These are phyloP conservation scores for Chrysina gloriosa DNA, from an alignment of 2,888 invertebrate genomes.

Conservation along the genomic window DNA sequence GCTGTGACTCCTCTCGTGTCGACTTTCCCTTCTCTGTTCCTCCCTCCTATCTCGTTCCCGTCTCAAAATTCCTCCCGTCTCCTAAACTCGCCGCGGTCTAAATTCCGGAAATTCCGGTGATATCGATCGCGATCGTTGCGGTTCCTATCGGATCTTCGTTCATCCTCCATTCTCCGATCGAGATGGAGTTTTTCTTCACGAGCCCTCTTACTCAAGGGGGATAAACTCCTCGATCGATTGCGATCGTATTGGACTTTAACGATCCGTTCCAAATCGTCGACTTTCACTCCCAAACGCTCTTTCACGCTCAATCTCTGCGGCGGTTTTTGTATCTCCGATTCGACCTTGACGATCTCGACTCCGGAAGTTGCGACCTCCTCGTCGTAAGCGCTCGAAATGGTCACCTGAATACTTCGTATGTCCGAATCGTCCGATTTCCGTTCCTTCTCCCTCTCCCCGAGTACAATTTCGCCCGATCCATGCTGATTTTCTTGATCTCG, in stretches of 20 bases:
- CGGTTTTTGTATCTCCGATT: conserved; percentile 41
- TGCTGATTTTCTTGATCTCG: conserved; percentile 80
- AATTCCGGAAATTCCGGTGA: conserved; percentile 50
- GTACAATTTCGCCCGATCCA: conserved; percentile 76
- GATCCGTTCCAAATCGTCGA: conserved; percentile 70
- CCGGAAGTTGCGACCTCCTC: conserved; percentile 52
- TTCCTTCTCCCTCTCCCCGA: conserved; percentile 65
- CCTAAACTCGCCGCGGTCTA: conserved; percentile 45
- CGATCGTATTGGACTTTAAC: conserved; percentile 66
- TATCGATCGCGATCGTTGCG: conserved; percentile 53
- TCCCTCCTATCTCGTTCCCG: conserved; percentile 51
- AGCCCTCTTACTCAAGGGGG: conserved; percentile 65
- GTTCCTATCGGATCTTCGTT: conserved; percentile 54
- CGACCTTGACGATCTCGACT: conserved; percentile 38
- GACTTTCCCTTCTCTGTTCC: conserved; percentile 57
- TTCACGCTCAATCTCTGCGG: conserved; percentile 79
- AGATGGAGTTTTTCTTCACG: conserved; percentile 61
- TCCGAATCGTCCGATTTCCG: conserved; percentile 50
- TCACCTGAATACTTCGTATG: conserved; percentile 69
- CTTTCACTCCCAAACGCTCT: conserved; percentile 82
- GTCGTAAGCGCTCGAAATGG: conserved; percentile 66
- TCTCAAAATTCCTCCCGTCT: conserved; percentile 32
- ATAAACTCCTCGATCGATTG: conserved; percentile 65
- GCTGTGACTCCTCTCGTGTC: conserved; percentile 25
- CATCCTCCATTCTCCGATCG: conserved; percentile 58